Evolutionary conservation across 2,888 invertebrate species (phyloP).

Genomic region (Drosophila vallismaia): DNA sequence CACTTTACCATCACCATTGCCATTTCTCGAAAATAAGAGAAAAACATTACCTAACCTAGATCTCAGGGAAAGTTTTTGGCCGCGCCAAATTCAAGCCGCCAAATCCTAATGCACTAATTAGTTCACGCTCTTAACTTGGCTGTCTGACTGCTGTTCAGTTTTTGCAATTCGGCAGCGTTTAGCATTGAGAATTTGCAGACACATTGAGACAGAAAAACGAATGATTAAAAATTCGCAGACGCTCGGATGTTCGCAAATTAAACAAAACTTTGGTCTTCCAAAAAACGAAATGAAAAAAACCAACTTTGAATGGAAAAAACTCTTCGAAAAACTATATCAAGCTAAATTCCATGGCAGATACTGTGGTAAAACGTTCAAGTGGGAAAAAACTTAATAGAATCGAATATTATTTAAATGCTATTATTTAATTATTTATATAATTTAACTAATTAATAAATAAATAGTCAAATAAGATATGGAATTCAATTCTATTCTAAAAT

Average conservation of each 20-base stretch:
- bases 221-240: constrained; percentile 73
- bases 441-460: too few relatives aligned
- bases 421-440: too few relatives aligned
- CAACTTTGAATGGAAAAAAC: constrained; percentile 25
- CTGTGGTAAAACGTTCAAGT: background rate
- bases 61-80: constrained; percentile 55
- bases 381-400: too few relatives aligned
- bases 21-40: constrained; percentile 4
- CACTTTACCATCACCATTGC: background rate
- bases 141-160: constrained; percentile 43
- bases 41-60: constrained; percentile 52
- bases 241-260: constrained; percentile 31
- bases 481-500: background rate
- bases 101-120: constrained; percentile 70
- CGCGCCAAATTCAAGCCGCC: constrained; percentile 32
- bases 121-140: constrained; percentile 52
- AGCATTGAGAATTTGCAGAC: constrained; percentile 32
- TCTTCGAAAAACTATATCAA: constrained; percentile 4
- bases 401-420: too few relatives aligned
- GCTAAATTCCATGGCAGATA: background rate
- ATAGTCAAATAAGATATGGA: background rate
- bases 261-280: constrained; percentile 36
- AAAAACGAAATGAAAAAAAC: constrained; percentile 60
- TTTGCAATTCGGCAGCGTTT: constrained; percentile 16
- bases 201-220: constrained; percentile 34